Evolutionary conservation across 2,888 invertebrate genomes (phyloP), one percentile per base, ranked within the genome.

Genomic region (Acrobasis consociella): DNA sequence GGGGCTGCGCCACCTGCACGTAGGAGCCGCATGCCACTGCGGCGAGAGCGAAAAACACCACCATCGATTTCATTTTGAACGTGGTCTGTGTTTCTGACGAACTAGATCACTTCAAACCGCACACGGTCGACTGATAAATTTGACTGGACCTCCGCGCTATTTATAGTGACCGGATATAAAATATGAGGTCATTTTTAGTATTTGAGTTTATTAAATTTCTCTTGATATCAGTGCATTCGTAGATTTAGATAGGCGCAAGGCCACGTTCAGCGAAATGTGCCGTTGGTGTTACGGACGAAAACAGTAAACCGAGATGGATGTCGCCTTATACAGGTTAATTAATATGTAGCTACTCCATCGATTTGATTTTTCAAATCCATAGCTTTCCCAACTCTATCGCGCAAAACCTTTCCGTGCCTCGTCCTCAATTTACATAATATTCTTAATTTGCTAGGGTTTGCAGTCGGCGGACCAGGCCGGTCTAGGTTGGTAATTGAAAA

Each of bases 1-100:
- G 79, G 39, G 89, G 90, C 79, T 92, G 91, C 73, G 91, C 92
- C 79, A 81, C 74, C 67, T 82, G 87, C 76, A 89, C 83, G 81
- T 84, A 76, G 55, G 93, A 93, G 75, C 94, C 94, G 77, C 91
- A 92, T 66, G 93, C 94, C 80, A 94, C 87, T 70, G 94, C 93
- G 79, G 93, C 86, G 69, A 95, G 86, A 87, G 94, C 94, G 86
- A 93, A 94, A 85, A 95, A 93, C 88, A 94, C 94, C 93, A 94
- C 93, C 93, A 93, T 81, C 91, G 91, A 82, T 81, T 84, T 85
- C 90, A 90, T 91, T 70, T 63, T 73, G 72, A 78, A 76, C 81
- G 82, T 85, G 88, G 88, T 89, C 89, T 89, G 89, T 89, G 88
- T 78, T 80, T 69, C 73, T 77, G 80, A 77, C 81, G 79, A 81